A percentile compares a stretch with the other conserved stretches of the same genome.
These are phyloP conservation scores for Silurus asotus DNA, from an alignment of 2,113 vertebrate genomes.

Conservation along the genomic window DNA sequence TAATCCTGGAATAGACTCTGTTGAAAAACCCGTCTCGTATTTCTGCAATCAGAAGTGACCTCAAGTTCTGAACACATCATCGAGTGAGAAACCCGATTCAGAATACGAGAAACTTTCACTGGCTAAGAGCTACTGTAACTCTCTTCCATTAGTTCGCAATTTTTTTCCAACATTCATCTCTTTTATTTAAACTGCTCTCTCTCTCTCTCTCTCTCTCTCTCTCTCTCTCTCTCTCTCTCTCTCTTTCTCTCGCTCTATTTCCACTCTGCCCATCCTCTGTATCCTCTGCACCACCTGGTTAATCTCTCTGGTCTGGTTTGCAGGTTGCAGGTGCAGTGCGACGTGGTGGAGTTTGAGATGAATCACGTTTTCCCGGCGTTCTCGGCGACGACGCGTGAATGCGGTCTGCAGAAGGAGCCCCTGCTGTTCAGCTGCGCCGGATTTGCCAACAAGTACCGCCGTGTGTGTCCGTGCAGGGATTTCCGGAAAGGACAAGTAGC, in stretches of 20 bases:
- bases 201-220: neutral
- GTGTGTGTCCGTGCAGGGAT: slow-evolving; percentile 92
- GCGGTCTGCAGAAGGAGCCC: slow-evolving; percentile 89
- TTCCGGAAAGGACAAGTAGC: slow-evolving; percentile 90
- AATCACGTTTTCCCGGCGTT: slow-evolving; percentile 93
- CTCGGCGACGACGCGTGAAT: slow-evolving; percentile 77
- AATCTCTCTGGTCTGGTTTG: neutral
- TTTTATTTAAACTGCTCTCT: neutral
- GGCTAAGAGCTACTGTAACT: neutral
- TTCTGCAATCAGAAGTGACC: neutral
- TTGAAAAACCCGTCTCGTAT: neutral
- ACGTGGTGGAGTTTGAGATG: slow-evolving; percentile 85
- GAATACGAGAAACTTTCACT: neutral
- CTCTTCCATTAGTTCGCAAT: neutral
- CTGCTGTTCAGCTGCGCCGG: slow-evolving; percentile 94
- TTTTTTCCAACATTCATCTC: neutral
- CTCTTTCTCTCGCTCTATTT: slow-evolving; percentile 2
- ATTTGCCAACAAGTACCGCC: slow-evolving; percentile 79
- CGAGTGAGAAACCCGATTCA: neutral
- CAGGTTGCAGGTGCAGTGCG: slow-evolving; percentile 88
- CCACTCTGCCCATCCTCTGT: neutral
- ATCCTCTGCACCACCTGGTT: neutral
- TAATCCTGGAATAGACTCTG: neutral
- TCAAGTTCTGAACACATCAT: neutral
- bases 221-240: neutral